Percentiles rank a stretch among this genome's conserved stretches.
Conservation (phyloP, 2,113 vertebrate species). For the Piaya cayana region DNA sequence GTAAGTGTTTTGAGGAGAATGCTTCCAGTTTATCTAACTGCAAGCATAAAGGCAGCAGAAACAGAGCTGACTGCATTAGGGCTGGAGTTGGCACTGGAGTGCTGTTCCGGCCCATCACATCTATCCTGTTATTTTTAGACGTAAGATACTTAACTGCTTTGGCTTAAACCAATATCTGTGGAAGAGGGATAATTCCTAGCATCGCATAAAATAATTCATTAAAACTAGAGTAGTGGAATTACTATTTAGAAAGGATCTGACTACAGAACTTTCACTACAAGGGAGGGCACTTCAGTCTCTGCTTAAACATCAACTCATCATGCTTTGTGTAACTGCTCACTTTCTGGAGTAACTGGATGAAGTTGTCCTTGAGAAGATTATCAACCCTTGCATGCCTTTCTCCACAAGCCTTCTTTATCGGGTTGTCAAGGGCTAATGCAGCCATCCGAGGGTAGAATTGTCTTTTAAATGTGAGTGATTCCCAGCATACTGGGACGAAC, state of each 20-base stretch:
- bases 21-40: not conserved
- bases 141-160: constrained; percentile 56
- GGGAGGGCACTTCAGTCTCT: not conserved
- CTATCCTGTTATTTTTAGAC: constrained; percentile 38
- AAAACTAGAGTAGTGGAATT: not conserved
- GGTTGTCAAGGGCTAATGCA: not conserved
- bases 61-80: not conserved
- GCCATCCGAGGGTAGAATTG: not conserved
- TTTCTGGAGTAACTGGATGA: not conserved
- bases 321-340: not conserved
- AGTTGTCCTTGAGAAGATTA: not conserved
- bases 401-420: constrained; percentile 1
- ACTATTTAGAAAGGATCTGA: not conserved
- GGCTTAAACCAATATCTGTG: constrained; percentile 11
- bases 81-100: not conserved
- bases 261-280: not conserved
- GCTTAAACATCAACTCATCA: not conserved
- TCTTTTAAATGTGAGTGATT: not conserved
- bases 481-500: not conserved
- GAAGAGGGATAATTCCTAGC: constrained; percentile 32
- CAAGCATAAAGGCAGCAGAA: not conserved
- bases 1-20: not conserved
- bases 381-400: constrained; percentile 26
- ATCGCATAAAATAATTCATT: not conserved
- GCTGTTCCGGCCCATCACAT: not conserved